Base-by-base conservation (phyloP, 2,888 invertebrate species). In the Watsonalla cultraria region DNA sequence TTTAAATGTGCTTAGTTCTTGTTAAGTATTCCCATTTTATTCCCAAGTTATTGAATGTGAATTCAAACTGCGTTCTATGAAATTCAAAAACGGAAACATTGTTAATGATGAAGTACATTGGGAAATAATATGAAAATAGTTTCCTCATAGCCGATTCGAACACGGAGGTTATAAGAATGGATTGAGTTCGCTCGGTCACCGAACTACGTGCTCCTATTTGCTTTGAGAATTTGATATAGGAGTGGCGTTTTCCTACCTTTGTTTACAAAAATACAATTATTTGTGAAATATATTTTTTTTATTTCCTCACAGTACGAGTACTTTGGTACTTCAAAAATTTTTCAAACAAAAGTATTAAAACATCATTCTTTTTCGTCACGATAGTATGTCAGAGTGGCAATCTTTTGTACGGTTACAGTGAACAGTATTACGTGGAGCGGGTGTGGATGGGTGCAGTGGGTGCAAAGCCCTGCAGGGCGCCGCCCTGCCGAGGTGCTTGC, bases 381-480 rank as follows among this genome's bases (percentile, higher is more conserved):
- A 67, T 71, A 61, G 62, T 71, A 71, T 74, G 68, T 75, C 69
- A 80, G 75, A 76, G 77, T 56, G 66, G 68, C 72, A 69, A 66
- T 74, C 66, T 37, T 15, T 37, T 35, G 74, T 86, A 83, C 84
- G 76, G 73, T 81, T 78, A 81, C 79, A 76, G 74, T 70, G 64
- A 66, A 24, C 13, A 65, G 67, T 78, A 82, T 85, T 84, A 82
- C 80, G 74, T 79, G 64, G 73, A 79, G 74, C 70, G 70, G 71
- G 70, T 62, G 62, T 60, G 64, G 64, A 62, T 66, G 35, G 47
- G 14, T 37, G 37, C 9, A 35, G 48, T 33, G 80, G 78, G 86
- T 77, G 80, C 83, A 82, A 79, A 72, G 78, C 71, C 78, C 85
- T 75, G 63, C 68, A 77, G 83, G 82, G 80, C 78, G 76, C 67